Evolutionary conservation across 1,140 invertebrate genomes (phyloP).

Genomic region (Metaphire vulgaris): DNA sequence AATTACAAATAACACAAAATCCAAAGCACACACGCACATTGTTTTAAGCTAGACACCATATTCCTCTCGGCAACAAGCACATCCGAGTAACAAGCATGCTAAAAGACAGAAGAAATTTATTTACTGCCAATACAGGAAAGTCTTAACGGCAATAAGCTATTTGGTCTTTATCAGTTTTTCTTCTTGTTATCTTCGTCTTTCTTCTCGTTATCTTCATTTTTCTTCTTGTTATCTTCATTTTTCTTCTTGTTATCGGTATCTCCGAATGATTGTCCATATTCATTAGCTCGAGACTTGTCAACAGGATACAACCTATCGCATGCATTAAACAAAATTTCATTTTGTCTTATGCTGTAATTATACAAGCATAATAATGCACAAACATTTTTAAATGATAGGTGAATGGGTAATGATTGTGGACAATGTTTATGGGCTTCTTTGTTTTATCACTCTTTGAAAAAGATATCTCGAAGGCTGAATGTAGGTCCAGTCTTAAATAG

Average conservation of each 20-base stretch:
- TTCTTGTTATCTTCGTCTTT: no score
- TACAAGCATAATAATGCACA: not conserved
- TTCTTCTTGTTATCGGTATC: slow-evolving; percentile 31
- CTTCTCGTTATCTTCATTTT: slow-evolving; percentile 34
- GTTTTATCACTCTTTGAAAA: not conserved
- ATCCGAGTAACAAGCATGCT: no score
- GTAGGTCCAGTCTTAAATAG: not conserved
- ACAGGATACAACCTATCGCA: slow-evolving; percentile 80
- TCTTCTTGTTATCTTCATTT: no score
- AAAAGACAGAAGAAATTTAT: no score
- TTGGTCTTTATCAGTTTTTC: not conserved
- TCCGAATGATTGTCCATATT: slow-evolving; percentile 56
- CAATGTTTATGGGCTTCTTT: not conserved
- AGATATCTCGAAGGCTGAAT: not conserved
- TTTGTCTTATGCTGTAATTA: not conserved
- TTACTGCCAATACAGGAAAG: no score
- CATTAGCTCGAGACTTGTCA: slow-evolving; percentile 76
- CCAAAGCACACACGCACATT: no score
- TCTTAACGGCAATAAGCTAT: not conserved
- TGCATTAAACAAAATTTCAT: not conserved
- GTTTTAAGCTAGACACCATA: no score
- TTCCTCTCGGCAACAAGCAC: no score
- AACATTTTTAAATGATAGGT: not conserved
- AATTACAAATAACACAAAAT: no score
- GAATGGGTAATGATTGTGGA: not conserved